These are phyloP conservation scores for Ophioninae sp. DNA, from an alignment of 2,888 invertebrate genomes.

Conservation along the genomic window DNA sequence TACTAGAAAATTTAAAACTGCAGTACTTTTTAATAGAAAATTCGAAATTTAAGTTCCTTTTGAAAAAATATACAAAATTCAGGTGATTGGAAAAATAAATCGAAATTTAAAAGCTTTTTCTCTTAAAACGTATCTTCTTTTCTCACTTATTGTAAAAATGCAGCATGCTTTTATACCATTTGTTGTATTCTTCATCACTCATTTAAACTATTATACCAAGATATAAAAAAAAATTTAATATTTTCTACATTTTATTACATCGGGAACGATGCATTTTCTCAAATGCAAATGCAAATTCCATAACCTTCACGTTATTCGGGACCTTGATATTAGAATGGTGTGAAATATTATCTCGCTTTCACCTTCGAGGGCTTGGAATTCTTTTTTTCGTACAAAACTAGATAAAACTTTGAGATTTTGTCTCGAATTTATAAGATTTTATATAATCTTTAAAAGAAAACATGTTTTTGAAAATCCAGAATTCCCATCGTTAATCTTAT, in stretches of 20 bases:
- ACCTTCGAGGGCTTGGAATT: slow-evolving; percentile 2
- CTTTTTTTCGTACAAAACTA: neutral
- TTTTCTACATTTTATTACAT: neutral
- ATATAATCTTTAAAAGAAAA: too few species aligned
- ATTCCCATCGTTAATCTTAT: too few species aligned
- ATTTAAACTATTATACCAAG: neutral
- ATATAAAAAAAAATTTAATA: neutral
- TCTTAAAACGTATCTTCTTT: neutral
- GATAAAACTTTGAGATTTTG: neutral
- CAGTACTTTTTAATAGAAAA: too few species aligned
- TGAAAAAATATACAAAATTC: too few species aligned
- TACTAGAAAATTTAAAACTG: too few species aligned
- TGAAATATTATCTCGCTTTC: neutral
- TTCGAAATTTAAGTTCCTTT: too few species aligned
- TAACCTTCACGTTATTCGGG: neutral
- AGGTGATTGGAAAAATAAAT: too few species aligned
- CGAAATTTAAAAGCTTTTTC: too few species aligned
- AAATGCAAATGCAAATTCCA: neutral
- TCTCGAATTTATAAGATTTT: neutral
- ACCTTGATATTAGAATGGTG: too few species aligned
- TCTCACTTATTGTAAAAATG: neutral
- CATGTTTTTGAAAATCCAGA: too few species aligned
- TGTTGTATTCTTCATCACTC: neutral
- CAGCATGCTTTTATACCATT: neutral
- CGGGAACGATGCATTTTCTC: neutral